Percentiles rank a stretch among this genome's conserved stretches.
These are phyloP conservation scores for Tineola bisselliella DNA, from an alignment of 2,888 invertebrate genomes.

Conservation along the genomic window DNA sequence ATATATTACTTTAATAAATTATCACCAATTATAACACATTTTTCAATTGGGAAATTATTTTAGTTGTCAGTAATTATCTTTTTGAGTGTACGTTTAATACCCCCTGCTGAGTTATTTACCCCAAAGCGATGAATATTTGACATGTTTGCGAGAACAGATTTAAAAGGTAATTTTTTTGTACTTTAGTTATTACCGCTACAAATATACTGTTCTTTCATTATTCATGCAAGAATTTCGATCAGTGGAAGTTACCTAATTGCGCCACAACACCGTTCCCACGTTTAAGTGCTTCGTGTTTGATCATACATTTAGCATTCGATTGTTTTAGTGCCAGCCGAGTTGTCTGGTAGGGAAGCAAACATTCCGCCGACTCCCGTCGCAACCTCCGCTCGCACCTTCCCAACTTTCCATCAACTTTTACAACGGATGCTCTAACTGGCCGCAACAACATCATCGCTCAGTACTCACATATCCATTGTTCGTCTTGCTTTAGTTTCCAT, in stretches of 20 bases:
- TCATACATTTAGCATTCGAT: constrained; percentile 64
- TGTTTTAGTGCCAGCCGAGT: constrained; percentile 64
- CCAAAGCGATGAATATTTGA: constrained; percentile 6
- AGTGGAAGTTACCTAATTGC: constrained; percentile 38
- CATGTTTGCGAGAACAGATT: constrained; percentile 3
- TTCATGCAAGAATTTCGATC: constrained; percentile 9
- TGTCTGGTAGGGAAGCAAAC: constrained; percentile 51
- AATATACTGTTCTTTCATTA: constrained; percentile 6
- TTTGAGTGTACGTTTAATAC: neutral
- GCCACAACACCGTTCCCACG: constrained; percentile 61
- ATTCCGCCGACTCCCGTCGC: constrained; percentile 26
- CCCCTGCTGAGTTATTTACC: neutral
- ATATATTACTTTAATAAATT: neutral
- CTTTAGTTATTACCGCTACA: neutral
- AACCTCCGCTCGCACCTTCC: constrained; percentile 13
- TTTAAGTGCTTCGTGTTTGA: constrained; percentile 61
- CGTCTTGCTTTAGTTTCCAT: neutral
- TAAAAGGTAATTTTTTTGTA: neutral
- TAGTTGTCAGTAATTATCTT: neutral
- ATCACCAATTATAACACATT: neutral
- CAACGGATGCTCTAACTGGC: neutral
- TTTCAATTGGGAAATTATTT: neutral
- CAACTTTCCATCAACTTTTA: constrained; percentile 7
- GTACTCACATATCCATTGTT: neutral
- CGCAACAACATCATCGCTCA: neutral